Percentiles rank a stretch among this genome's conserved stretches.
Evolutionary conservation across 2,797 vertebrate genomes (phyloP).

Genomic region (Anguilla anguilla): DNA sequence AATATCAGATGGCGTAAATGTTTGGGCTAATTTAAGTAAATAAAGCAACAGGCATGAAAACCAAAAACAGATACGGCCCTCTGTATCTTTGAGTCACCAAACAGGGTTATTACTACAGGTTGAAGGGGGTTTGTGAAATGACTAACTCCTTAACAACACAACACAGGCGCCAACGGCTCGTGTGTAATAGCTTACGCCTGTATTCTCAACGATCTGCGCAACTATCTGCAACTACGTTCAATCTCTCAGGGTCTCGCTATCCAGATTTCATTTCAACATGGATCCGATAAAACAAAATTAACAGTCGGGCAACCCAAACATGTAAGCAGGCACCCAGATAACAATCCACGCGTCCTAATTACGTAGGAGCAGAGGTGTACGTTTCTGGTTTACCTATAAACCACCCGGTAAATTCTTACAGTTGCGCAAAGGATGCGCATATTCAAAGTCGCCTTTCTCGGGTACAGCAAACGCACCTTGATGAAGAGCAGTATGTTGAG

Average conservation of each 20-base stretch:
- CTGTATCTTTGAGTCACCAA: not conserved
- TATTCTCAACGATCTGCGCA: too few relatives aligned
- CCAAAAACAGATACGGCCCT: too few relatives aligned
- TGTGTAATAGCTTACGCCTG: too few relatives aligned
- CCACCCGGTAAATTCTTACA: not conserved
- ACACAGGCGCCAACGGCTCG: not conserved
- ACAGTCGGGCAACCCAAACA: not conserved
- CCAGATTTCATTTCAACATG: not conserved
- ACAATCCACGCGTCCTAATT: not conserved
- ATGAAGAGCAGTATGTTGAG: constrained; percentile 91
- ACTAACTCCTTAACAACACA: not conserved
- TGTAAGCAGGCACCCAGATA: not conserved
- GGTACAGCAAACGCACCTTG: constrained; percentile 68
- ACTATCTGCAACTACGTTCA: not conserved
- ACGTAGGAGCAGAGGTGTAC: not conserved
- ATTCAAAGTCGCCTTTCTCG: not conserved
- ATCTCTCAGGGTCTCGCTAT: not conserved
- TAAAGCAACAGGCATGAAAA: too few relatives aligned
- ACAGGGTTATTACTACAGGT: too few relatives aligned
- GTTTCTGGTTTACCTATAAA: not conserved
- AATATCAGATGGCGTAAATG: too few relatives aligned
- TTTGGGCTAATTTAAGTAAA: too few relatives aligned
- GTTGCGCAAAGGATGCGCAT: not conserved
- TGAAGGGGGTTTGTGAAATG: not conserved
- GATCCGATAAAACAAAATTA: not conserved